Base-by-base conservation (phyloP, 2,113 vertebrate species). In the Anthoscopus minutus region DNA sequence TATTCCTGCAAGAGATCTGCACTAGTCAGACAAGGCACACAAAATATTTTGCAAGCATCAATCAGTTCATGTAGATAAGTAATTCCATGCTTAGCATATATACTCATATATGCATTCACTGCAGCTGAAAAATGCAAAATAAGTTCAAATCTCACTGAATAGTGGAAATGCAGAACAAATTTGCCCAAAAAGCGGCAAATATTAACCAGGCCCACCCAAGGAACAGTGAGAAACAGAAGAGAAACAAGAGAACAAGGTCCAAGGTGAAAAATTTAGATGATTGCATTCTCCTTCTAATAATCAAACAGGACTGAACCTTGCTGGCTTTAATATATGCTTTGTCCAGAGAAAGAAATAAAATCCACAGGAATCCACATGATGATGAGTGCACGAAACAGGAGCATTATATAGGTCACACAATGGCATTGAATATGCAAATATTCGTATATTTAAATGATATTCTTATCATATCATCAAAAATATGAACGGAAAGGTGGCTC, bases 401-500 rank as follows among this genome's bases (percentile, higher is more conserved):
- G 62, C 42, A 79, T 48, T 71, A 37, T 40, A 61, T 9, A 81
- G 33, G 86, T 56, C 48, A 44, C 4, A 38, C 15, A 79, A 21
- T 3, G 8, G 30, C 54, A 86, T 0, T 50, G 6, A 33, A 56
- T 48, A 70, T 9, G 42, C 5, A 72, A 72, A 70, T 35, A 79
- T 64, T 31, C 30, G 42, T 11, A 10, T 54, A 78, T 56, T 88
- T 76, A 67, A 88, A 74, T 57, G 2, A 77, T 23, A 57, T 35
- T 18, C 22, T 62, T 82, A 81, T n/a, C n/a, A 92, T 87, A 71
- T 38, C 4, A 92, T 95, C 95, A 83, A n/a, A n/a, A n/a, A n/a
- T 35, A 91, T 50, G 38, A 78, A 95, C 83, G 66, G 37, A 72
- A 50, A 70, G 44, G 22, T 82, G 81, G 77, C 97, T 96, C 96